Evolutionary conservation across 2,888 invertebrate species (phyloP).

Genomic region (Andrena haemorrhoa): DNA sequence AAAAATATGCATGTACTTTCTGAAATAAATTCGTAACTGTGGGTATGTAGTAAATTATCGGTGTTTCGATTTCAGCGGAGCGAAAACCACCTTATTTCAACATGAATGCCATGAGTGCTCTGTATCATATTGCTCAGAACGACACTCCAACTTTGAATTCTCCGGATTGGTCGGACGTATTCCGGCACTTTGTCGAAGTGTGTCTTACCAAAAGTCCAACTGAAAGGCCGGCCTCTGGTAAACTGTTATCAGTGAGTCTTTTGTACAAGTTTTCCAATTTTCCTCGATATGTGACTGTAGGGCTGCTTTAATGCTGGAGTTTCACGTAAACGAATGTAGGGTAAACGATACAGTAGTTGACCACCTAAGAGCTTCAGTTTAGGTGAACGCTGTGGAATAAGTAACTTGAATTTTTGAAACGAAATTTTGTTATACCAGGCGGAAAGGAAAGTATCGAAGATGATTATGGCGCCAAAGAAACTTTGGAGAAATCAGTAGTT

Average conservation of each 20-base stretch:
- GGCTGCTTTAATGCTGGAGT: not conserved
- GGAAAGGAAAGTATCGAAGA: too few species aligned
- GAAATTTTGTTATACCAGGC: too few species aligned
- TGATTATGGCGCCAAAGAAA: too few species aligned
- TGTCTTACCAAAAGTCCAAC: conserved; percentile 97
- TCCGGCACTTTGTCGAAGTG: conserved; percentile 97
- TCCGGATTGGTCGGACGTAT: conserved; percentile 95
- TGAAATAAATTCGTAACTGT: too few species aligned
- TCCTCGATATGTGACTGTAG: not conserved
- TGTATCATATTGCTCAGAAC: conserved; percentile 99
- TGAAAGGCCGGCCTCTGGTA: conserved; percentile 94
- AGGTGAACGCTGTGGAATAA: too few species aligned
- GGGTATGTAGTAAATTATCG: not conserved
- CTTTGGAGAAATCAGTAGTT: too few species aligned
- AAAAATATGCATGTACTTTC: too few species aligned
- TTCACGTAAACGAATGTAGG: conserved; percentile 19
- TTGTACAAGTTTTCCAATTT: conserved; percentile 35
- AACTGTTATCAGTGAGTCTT: conserved; percentile 89
- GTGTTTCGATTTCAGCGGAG: conserved; percentile 89
- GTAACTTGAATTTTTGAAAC: too few species aligned
- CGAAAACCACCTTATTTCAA: conserved; percentile 99
- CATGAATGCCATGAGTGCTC: conserved; percentile 99
- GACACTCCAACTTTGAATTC: conserved; percentile 97
- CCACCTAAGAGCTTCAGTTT: too few species aligned
- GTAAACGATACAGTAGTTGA: too few species aligned